Conservation (phyloP, 2,888 invertebrate species). For the Exephanes ischioxanthus region DNA sequence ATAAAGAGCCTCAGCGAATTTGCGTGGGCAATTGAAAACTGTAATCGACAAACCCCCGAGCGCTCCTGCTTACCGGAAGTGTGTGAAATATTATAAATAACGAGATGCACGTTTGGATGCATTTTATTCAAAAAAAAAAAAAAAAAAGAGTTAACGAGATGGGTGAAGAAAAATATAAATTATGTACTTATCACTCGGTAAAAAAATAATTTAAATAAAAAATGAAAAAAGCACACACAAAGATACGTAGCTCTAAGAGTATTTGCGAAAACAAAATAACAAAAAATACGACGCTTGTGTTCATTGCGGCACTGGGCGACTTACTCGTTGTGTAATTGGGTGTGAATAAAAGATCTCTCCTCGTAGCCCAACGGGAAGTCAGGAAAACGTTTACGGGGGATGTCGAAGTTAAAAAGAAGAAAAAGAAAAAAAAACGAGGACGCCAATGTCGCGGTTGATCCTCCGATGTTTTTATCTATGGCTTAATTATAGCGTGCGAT, state of each 20-base stretch:
- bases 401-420: conserved; percentile 44
- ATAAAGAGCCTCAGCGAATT: not conserved
- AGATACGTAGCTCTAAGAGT: conserved; percentile 47
- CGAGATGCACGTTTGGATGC: conserved; percentile 23
- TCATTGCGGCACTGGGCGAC: conserved; percentile 68
- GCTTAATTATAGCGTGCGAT: conserved; percentile 61
- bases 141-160: conserved; percentile 48
- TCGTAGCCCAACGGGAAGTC: conserved; percentile 31
- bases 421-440: conserved; percentile 14
- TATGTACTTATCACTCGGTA: conserved; percentile 62
- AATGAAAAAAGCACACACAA: conserved; percentile 18
- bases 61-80: conserved; percentile 46
- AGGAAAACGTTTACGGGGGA: conserved; percentile 38
- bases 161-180: conserved; percentile 19
- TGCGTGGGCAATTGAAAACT: conserved; percentile 21
- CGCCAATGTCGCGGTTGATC: conserved; percentile 51
- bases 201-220: conserved; percentile 1
- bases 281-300: conserved; percentile 41
- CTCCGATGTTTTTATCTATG: conserved; percentile 48
- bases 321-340: conserved; percentile 45
- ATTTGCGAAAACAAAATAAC: conserved; percentile 35
- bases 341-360: conserved; percentile 21
- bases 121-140: conserved; percentile 23
- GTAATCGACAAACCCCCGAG: conserved; percentile 56
- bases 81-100: conserved; percentile 6